Percentiles rank a stretch among this genome's conserved stretches.
These are phyloP conservation scores for Nibea albiflora DNA, from an alignment of 2,113 vertebrate species.

Conservation along the genomic window DNA sequence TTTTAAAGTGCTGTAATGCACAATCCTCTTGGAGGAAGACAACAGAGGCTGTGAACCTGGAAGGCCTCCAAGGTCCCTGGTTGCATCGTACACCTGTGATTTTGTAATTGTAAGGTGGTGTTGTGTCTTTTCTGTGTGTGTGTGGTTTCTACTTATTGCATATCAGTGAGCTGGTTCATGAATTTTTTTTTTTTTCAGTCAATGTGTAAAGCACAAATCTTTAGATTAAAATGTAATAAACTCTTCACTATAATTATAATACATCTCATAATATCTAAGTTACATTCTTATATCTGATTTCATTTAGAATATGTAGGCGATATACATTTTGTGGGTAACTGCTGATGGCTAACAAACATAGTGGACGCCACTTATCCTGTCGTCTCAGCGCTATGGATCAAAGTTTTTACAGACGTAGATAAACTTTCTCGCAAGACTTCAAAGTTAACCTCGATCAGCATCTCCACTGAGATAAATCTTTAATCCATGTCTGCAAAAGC, in stretches of 20 bases:
- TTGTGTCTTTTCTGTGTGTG: conserved; percentile 32
- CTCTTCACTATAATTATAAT: conserved; percentile 76
- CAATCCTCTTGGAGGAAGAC: conserved; percentile 81
- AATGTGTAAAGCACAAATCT: conserved; percentile 72
- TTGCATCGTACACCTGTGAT: conserved; percentile 63
- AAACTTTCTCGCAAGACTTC: conserved; percentile 37
- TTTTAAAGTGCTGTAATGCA: conserved; percentile 81
- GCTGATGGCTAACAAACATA: conserved; percentile 57
- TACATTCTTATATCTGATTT: conserved; percentile 84
- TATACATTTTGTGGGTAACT: conserved; percentile 75
- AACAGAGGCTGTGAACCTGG: conserved; percentile 58
- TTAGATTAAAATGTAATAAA: conserved; percentile 76
- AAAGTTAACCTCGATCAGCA: conserved; percentile 44
- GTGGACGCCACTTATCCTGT: conserved; percentile 53
- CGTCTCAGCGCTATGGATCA: conserved; percentile 63
- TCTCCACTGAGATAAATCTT: conserved; percentile 43
- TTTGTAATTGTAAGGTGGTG: conserved; percentile 36
- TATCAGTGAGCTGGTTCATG: conserved; percentile 81
- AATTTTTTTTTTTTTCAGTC: conserved; percentile 50
- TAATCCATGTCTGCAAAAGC: conserved; percentile 36
- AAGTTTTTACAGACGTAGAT: conserved; percentile 66
- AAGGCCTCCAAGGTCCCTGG: conserved; percentile 59
- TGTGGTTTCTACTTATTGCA: conserved; percentile 81
- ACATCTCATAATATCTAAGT: conserved; percentile 79
- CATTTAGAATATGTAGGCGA: conserved; percentile 75